Evolutionary conservation across 1,140 invertebrate species (phyloP).

Genomic region (Samia ricini): DNA sequence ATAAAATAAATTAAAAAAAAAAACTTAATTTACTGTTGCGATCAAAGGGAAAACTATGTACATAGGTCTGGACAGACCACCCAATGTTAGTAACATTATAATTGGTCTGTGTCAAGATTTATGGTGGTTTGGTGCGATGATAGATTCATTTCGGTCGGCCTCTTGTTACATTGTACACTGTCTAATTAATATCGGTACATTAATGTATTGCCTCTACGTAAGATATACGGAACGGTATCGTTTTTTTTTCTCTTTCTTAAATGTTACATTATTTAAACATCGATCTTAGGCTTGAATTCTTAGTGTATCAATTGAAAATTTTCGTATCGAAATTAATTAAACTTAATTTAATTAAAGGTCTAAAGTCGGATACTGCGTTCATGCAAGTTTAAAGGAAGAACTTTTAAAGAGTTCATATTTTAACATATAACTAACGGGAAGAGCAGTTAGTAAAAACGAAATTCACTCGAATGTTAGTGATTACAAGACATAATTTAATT

Average conservation of each 20-base stretch:
- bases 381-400: too few relatives aligned
- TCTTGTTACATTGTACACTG: constrained; percentile 1
- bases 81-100: constrained; percentile 42
- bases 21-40: background rate
- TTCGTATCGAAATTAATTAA: background rate
- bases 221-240: background rate
- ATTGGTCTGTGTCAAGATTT: constrained; percentile 61
- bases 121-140: constrained; percentile 42
- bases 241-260: background rate
- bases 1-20: background rate
- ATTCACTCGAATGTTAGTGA: too few relatives aligned
- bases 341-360: background rate
- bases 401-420: too few relatives aligned
- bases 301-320: too few relatives aligned
- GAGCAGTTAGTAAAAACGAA: too few relatives aligned
- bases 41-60: background rate
- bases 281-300: too few relatives aligned
- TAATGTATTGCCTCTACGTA: background rate
- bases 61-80: constrained; percentile 40
- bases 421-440: too few relatives aligned
- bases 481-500: too few relatives aligned
- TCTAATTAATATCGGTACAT: background rate
- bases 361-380: background rate
- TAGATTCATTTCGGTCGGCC: background rate
- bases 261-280: background rate